phyloP scores from a whole-genome alignment of 2,888 invertebrate species.

The Morpho achilles region DNA sequence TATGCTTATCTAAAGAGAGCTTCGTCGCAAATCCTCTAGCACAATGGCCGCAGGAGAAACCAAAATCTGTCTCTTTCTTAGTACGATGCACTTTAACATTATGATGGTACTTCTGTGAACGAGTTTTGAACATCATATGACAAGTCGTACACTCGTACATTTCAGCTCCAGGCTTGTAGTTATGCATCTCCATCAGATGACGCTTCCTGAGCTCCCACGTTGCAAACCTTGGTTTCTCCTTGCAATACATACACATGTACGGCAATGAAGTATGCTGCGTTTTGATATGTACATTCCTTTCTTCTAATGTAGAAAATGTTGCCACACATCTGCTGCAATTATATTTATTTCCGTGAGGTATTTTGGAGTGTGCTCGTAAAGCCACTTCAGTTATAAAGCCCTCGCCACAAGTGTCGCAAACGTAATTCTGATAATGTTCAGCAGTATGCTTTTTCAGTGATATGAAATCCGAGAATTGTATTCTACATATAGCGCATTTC shows the following conservation, averaged over 20 bases:
- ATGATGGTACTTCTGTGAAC: slow-evolving; percentile 70
- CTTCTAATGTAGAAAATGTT: slow-evolving; percentile 62
- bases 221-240: slow-evolving; percentile 66
- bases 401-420: slow-evolving; percentile 69
- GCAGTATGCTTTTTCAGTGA: slow-evolving; percentile 63
- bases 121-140: slow-evolving; percentile 67
- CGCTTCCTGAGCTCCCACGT: slow-evolving; percentile 67
- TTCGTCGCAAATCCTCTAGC: slow-evolving; percentile 72
- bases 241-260: slow-evolving; percentile 67
- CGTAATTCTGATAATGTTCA: slow-evolving; percentile 68
- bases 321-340: slow-evolving; percentile 66
- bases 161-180: slow-evolving; percentile 64
- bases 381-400: slow-evolving; percentile 69
- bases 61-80: slow-evolving; percentile 67
- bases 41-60: slow-evolving; percentile 71
- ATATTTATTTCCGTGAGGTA: slow-evolving; percentile 67
- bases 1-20: slow-evolving; percentile 74
- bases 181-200: slow-evolving; percentile 68
- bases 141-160: slow-evolving; percentile 71
- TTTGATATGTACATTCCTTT: slow-evolving; percentile 62
- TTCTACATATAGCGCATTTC: slow-evolving; percentile 66
- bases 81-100: slow-evolving; percentile 67
- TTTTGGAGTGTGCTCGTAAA: slow-evolving; percentile 56
- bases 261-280: slow-evolving; percentile 63
- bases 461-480: slow-evolving; percentile 62